Conservation (phyloP, 2,113 vertebrate species). For the Hystrix cristata region DNA sequence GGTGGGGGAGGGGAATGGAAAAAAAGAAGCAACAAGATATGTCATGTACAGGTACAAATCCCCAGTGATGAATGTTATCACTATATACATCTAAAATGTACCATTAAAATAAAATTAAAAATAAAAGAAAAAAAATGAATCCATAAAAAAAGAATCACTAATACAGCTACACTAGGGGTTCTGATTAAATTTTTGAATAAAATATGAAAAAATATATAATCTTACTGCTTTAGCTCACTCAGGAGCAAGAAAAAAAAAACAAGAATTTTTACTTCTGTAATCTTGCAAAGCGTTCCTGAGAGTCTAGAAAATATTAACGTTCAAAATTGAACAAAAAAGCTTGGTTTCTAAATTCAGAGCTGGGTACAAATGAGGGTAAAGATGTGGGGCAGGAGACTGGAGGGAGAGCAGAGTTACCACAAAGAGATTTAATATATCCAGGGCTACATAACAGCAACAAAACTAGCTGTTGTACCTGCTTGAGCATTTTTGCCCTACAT, state of each 20-base stretch:
- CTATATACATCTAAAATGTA: no score
- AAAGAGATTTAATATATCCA: background rate
- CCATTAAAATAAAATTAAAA: no score
- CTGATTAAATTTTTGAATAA: background rate
- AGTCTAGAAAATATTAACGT: background rate
- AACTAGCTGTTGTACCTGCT: background rate
- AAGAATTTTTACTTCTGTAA: background rate
- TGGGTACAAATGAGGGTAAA: background rate
- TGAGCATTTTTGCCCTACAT: background rate
- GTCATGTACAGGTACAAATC: no score
- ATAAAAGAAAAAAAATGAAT: no score
- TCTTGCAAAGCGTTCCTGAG: background rate
- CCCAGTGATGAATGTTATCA: no score
- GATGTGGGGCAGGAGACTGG: rapidly evolving
- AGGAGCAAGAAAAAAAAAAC: background rate
- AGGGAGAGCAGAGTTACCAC: background rate
- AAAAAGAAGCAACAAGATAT: no score
- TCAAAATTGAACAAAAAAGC: background rate
- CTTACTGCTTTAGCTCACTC: background rate
- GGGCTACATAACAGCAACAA: background rate
- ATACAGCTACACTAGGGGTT: rapidly evolving
- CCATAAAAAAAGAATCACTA: background rate
- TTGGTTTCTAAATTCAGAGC: background rate
- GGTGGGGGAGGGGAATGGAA: no score
- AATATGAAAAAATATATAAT: background rate